Conservation (phyloP, 1,140 invertebrate genomes). For the Drosophila lacteicornis region DNA sequence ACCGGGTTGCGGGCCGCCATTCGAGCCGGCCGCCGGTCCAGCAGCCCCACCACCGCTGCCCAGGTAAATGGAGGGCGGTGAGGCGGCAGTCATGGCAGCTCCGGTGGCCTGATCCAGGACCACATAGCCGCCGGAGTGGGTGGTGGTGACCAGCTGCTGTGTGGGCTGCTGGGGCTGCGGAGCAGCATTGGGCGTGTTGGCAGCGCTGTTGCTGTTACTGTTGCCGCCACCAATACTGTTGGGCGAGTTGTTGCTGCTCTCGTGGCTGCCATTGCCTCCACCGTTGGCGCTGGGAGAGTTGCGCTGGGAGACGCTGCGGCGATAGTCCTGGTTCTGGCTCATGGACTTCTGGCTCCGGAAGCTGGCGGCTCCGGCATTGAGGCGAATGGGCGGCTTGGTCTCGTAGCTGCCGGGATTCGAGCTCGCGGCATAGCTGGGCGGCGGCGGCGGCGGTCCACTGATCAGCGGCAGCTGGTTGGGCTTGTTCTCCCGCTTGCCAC, state of each 20-base stretch:
- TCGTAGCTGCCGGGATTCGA: constrained; percentile 54
- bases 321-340: constrained; percentile 71
- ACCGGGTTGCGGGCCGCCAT: constrained; percentile 39
- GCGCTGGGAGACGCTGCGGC: constrained; percentile 79
- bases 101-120: constrained; percentile 66
- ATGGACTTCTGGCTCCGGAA: constrained; percentile 77
- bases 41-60: constrained; percentile 32
- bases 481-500: constrained; percentile 70
- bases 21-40: constrained; percentile 27
- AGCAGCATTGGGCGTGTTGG: constrained; percentile 69
- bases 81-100: constrained; percentile 58
- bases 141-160: constrained; percentile 12
- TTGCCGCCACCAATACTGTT: constrained; percentile 77
- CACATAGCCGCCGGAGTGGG: constrained; percentile 56
- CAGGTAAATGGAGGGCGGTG: constrained; percentile 63
- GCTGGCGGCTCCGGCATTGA: constrained; percentile 75
- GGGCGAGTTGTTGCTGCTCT: constrained; percentile 84
- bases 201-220: constrained; percentile 66
- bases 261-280: constrained; percentile 68
- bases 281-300: constrained; percentile 82
- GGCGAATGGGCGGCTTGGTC: constrained; percentile 71
- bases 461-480: constrained; percentile 69
- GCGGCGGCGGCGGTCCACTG: constrained; percentile 75
- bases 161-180: constrained; percentile 25
- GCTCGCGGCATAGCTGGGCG: constrained; percentile 61